Conservation (phyloP, 2,888 invertebrate genomes). For the Drosophila neotestacea region DNA sequence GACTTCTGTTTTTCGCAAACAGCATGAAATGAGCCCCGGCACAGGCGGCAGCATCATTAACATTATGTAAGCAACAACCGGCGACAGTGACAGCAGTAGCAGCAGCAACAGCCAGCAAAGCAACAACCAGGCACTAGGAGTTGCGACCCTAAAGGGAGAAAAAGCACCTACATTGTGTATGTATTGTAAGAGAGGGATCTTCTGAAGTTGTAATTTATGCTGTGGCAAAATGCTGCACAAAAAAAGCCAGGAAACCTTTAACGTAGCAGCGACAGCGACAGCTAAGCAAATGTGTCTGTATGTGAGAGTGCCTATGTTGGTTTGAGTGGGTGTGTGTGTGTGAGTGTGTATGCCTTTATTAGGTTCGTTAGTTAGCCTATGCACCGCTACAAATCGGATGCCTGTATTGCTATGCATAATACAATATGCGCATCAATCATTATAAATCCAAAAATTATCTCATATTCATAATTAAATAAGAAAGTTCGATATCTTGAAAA, state of each 20-base stretch:
- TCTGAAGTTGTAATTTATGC: conserved; percentile 77
- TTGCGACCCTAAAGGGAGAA: conserved; percentile 24
- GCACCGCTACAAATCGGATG: conserved; percentile 57
- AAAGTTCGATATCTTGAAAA: conserved; percentile 6
- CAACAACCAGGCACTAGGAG: conserved; percentile 4
- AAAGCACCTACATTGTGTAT: conserved; percentile 19
- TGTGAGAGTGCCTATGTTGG: neutral
- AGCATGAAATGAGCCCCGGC: conserved; percentile 69
- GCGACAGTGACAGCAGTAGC: conserved; percentile 57
- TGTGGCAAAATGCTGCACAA: conserved; percentile 67
- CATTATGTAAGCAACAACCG: conserved; percentile 77
- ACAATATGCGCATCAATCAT: conserved; percentile 55
- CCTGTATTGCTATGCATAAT: conserved; percentile 56
- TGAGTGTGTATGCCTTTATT: conserved; percentile 15
- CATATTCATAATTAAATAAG: conserved; percentile 17
- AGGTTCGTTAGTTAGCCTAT: conserved; percentile 63
- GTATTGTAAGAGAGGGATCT: conserved; percentile 32
- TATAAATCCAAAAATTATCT: conserved; percentile 32
- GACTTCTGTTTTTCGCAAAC: conserved; percentile 69
- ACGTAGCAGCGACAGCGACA: conserved; percentile 52
- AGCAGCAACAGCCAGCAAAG: conserved; percentile 10
- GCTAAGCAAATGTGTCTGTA: conserved; percentile 33
- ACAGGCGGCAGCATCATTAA: conserved; percentile 69
- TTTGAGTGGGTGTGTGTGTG: conserved; percentile 2
- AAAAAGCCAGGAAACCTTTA: conserved; percentile 51